Percentiles rank a stretch among this genome's conserved stretches.
Conservation (phyloP, 2,888 invertebrate genomes). For the Drosophila limbata region DNA sequence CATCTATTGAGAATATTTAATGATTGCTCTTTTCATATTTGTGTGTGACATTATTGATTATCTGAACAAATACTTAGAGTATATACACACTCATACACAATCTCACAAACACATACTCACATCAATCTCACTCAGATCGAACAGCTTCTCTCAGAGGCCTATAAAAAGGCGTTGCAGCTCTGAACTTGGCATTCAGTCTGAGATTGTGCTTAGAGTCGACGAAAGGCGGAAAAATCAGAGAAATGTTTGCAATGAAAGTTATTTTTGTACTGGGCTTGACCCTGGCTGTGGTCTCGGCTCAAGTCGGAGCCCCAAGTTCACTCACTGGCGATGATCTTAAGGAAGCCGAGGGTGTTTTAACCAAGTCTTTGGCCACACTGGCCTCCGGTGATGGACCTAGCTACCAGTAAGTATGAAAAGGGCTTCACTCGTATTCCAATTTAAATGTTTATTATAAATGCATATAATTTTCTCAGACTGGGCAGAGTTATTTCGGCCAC, state of each 20-base stretch:
- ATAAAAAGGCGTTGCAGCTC: constrained; percentile 41
- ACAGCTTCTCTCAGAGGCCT: constrained; percentile 8
- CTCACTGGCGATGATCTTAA: constrained; percentile 42
- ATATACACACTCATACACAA: background rate
- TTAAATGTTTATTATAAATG: background rate
- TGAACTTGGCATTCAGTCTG: constrained; percentile 28
- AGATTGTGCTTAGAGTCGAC: constrained; percentile 1
- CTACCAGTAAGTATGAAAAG: constrained; percentile 44
- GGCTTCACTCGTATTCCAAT: background rate
- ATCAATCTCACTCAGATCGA: background rate
- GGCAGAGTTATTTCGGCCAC: constrained; percentile 60
- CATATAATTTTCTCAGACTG: constrained; percentile 43
- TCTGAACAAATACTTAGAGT: background rate
- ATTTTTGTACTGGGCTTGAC: constrained; percentile 52
- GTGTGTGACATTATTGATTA: background rate
- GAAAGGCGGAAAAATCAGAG: background rate
- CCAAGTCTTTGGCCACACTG: constrained; percentile 33
- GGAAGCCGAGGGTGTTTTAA: constrained; percentile 34
- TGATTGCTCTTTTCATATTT: background rate
- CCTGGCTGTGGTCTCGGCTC: constrained; percentile 30
- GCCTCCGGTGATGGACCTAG: constrained; percentile 56
- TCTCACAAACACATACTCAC: background rate
- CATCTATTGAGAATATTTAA: background rate
- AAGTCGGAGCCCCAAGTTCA: constrained; percentile 27
- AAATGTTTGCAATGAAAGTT: constrained; percentile 48